These are phyloP conservation scores for Bubo bubo DNA, from an alignment of 2,113 vertebrate species.

Conservation along the genomic window DNA sequence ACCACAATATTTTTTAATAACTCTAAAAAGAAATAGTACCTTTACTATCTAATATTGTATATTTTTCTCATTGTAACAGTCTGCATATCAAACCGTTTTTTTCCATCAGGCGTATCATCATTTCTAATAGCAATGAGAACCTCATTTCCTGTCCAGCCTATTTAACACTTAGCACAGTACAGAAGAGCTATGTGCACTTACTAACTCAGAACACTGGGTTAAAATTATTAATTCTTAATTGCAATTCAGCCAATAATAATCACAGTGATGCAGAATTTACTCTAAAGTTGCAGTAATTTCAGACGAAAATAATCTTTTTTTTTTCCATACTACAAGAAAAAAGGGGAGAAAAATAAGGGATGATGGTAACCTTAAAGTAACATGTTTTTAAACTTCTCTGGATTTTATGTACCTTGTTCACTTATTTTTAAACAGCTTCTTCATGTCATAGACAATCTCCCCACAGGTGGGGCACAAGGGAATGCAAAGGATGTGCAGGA, in stretches of 20 bases:
- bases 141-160: neutral
- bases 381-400: neutral
- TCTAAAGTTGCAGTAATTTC: neutral
- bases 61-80: neutral
- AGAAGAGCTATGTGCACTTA: neutral
- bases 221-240: neutral
- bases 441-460: neutral
- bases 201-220: neutral
- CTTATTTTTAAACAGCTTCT: neutral
- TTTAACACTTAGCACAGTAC: neutral
- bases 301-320: neutral
- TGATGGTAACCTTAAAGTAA: neutral
- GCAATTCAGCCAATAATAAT: neutral
- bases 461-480: neutral
- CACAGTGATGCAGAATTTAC: neutral
- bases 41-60: neutral
- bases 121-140: neutral
- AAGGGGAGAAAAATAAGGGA: neutral
- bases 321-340: accelerated
- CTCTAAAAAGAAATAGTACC: neutral
- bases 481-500: neutral
- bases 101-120: neutral
- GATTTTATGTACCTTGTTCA: neutral
- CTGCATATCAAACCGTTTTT: neutral
- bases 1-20: neutral